Evolutionary conservation across 2,888 invertebrate species (phyloP).

Genomic region (Sphaerophoria taeniata): DNA sequence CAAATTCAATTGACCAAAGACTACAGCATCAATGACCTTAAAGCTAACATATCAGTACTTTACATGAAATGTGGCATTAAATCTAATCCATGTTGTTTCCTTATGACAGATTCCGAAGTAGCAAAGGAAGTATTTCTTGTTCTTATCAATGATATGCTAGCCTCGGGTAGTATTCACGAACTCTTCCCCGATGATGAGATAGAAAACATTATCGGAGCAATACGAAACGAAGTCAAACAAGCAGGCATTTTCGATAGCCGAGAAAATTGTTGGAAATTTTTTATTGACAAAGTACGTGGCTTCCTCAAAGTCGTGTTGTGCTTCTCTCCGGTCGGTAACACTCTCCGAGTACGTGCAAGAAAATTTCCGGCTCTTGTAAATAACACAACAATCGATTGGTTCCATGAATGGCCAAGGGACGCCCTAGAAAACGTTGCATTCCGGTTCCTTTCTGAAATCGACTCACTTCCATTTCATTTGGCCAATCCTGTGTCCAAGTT

Average conservation of each 20-base stretch:
- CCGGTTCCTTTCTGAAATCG: constrained; percentile 91
- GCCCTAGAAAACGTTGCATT: constrained; percentile 95
- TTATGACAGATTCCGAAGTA: constrained; percentile 97
- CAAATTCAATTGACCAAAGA: constrained; percentile 96
- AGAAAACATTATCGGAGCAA: constrained; percentile 91
- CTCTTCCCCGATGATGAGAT: constrained; percentile 95
- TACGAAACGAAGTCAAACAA: constrained; percentile 91
- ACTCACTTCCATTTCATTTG: constrained; percentile 83
- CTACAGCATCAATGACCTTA: constrained; percentile 92
- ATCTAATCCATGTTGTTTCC: constrained; percentile 91
- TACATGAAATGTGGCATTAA: constrained; percentile 95
- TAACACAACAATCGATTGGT: constrained; percentile 97
- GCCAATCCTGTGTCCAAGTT: constrained; percentile 89
- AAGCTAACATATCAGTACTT: constrained; percentile 88
- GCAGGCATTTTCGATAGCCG: constrained; percentile 92
- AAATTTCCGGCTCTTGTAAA: constrained; percentile 97
- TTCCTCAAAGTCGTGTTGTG: constrained; percentile 91
- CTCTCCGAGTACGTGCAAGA: constrained; percentile 92
- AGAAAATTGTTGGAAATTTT: constrained; percentile 98
- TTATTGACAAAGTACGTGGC: constrained; percentile 93
- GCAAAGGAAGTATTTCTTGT: constrained; percentile 96
- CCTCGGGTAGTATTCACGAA: constrained; percentile 97
- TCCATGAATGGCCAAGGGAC: constrained; percentile 97
- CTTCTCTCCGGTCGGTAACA: constrained; percentile 97
- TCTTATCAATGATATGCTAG: constrained; percentile 95